These are phyloP conservation scores for Limonius californicus DNA, from an alignment of 1,140 invertebrate species.

Conservation along the genomic window DNA sequence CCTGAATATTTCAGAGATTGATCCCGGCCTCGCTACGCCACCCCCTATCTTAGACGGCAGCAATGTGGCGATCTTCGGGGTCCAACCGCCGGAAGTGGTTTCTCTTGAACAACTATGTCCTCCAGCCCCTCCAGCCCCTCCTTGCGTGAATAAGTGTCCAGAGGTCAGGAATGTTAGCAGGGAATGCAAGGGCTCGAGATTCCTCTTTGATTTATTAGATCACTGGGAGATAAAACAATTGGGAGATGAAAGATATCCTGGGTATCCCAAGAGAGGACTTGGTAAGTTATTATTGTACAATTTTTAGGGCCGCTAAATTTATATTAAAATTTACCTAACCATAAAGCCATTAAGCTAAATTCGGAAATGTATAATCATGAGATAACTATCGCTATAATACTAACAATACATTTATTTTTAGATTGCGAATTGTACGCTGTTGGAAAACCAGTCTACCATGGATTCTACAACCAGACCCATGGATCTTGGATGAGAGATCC, in stretches of 20 bases:
- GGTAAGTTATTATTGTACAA: too few species aligned
- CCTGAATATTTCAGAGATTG: constrained; percentile 45
- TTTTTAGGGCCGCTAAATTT: too few species aligned
- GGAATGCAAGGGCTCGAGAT: constrained; percentile 54
- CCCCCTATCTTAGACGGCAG: constrained; percentile 40
- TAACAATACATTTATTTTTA: constrained; percentile 49
- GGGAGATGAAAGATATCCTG: constrained; percentile 54
- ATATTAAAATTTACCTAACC: too few species aligned
- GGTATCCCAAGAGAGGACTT: constrained; percentile 54
- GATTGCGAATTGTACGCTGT: constrained; percentile 85
- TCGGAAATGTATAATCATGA: too few species aligned
- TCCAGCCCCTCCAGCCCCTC: too few species aligned
- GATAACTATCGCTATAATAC: too few species aligned
- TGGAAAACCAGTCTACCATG: constrained; percentile 87
- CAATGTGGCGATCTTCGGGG: constrained; percentile 50
- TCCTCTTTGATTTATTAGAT: constrained; percentile 52
- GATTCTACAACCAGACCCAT: constrained; percentile 66
- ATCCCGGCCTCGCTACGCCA: constrained; percentile 48
- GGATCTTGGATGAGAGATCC: constrained; percentile 87
- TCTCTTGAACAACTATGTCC: constrained; percentile 62
- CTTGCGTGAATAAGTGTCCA: constrained; percentile 57
- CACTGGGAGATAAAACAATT: constrained; percentile 57
- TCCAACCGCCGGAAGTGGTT: constrained; percentile 52
- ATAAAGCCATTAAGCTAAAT: too few species aligned
- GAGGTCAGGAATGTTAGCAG: constrained; percentile 39